Evolutionary conservation across 2,797 vertebrate species (phyloP).

Genomic region (Rhinella marina): DNA sequence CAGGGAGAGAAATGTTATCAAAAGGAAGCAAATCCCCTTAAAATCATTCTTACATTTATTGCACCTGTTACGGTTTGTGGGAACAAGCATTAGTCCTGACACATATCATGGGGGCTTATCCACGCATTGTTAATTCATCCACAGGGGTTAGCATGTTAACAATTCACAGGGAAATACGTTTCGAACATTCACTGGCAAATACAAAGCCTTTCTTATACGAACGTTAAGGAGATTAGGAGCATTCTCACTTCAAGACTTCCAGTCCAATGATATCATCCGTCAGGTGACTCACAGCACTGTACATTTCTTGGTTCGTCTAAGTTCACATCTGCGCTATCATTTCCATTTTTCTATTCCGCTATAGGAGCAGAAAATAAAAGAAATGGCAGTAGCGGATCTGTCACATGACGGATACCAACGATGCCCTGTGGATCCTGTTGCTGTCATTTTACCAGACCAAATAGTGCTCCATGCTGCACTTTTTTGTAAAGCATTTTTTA

Average conservation of each 20-base stretch:
- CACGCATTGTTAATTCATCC: slow-evolving; percentile 19
- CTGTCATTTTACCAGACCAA: too few species aligned
- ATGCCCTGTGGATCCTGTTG: too few species aligned
- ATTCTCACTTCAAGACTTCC: background rate
- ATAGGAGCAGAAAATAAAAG: too few species aligned
- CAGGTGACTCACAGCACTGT: background rate
- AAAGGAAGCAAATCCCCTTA: slow-evolving; percentile 21
- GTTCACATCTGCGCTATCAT: too few species aligned
- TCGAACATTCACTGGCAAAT: background rate
- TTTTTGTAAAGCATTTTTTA: too few species aligned
- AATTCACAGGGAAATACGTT: slow-evolving; percentile 6
- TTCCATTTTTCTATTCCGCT: too few species aligned
- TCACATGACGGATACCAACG: too few species aligned
- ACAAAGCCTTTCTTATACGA: slow-evolving; percentile 5
- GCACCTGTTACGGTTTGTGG: slow-evolving; percentile 30
- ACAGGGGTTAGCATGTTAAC: background rate
- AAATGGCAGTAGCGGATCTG: too few species aligned
- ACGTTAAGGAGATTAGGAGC: background rate
- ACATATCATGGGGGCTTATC: slow-evolving; percentile 13
- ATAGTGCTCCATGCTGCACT: too few species aligned
- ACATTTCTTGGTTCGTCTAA: background rate
- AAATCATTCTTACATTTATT: slow-evolving; percentile 23
- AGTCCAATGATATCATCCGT: background rate
- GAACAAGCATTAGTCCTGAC: slow-evolving; percentile 22
- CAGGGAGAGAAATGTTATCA: background rate